A percentile compares a stretch with the other conserved stretches of the same genome.
Conservation (phyloP, 2,113 vertebrate species). For the Calyptomena viridis region DNA sequence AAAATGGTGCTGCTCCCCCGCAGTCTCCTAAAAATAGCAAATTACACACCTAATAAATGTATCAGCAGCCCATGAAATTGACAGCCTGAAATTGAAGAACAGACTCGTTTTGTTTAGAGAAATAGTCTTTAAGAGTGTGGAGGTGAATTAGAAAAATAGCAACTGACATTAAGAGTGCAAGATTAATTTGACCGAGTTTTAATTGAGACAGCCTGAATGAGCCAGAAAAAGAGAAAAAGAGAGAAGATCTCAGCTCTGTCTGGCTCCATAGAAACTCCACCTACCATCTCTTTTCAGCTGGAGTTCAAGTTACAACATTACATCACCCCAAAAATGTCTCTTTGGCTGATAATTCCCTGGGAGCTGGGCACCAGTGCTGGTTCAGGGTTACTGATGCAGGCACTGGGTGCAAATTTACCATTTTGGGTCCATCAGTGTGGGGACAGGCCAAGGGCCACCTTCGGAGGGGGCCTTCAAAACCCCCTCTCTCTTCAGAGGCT, state of each 20-base stretch:
- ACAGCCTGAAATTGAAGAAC: constrained; percentile 70
- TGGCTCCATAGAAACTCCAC: constrained; percentile 63
- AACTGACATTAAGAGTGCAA: constrained; percentile 63
- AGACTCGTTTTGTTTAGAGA: constrained; percentile 65
- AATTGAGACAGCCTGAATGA: constrained; percentile 61
- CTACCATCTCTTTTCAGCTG: constrained; percentile 32
- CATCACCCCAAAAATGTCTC: constrained; percentile 51
- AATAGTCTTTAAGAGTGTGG: constrained; percentile 58
- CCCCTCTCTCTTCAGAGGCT: not conserved
- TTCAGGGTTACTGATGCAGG: rapidly evolving
- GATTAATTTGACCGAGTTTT: constrained; percentile 39
- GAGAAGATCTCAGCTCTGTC: constrained; percentile 55
- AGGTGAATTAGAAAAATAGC: constrained; percentile 68
- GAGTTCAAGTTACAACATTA: constrained; percentile 58
- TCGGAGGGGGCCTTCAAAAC: not conserved
- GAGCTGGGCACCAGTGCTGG: not conserved
- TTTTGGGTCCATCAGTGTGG: not conserved
- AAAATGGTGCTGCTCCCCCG: constrained; percentile 47
- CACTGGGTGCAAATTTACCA: not conserved
- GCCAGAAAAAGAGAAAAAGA: constrained; percentile 43
- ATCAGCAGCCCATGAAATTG: constrained; percentile 74
- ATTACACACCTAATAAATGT: constrained; percentile 76
- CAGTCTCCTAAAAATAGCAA: constrained; percentile 72
- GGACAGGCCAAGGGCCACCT: not conserved
- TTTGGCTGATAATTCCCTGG: constrained; percentile 41